A percentile compares a stretch with the other conserved stretches of the same genome.
Evolutionary conservation across 1,140 invertebrate genomes (phyloP).

Genomic region (Probaryconus sp.): DNA sequence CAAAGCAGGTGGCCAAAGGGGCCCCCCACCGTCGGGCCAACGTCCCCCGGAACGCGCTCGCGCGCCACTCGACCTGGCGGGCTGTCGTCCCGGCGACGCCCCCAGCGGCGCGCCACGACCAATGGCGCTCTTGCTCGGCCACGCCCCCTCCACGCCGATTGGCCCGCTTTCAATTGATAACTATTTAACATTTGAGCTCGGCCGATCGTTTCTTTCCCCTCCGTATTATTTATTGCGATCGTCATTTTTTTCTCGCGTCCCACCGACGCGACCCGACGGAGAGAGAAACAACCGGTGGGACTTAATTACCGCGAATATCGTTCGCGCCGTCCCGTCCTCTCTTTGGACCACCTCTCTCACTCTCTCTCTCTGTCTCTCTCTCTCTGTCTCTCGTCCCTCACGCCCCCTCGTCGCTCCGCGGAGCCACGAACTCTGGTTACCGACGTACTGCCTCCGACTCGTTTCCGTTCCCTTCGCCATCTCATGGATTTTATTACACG

Average conservation of each 20-base stretch:
- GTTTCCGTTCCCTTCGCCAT: slow-evolving; percentile 17
- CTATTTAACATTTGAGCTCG: slow-evolving; percentile 77
- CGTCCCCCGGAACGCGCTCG: slow-evolving; percentile 19
- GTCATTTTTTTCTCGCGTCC: slow-evolving; percentile 61
- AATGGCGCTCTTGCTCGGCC: slow-evolving; percentile 43
- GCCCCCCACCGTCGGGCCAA: slow-evolving; percentile 37
- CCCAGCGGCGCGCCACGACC: slow-evolving; percentile 17
- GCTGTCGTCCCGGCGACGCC: slow-evolving; percentile 29
- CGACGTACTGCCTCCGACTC: slow-evolving; percentile 1
- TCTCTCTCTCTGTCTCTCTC: too few species aligned
- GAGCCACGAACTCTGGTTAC: too few species aligned
- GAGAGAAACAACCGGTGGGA: slow-evolving; percentile 70
- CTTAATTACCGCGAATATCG: slow-evolving; percentile 75
- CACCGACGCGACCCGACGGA: slow-evolving; percentile 58
- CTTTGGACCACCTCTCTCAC: background rate
- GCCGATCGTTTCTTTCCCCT: slow-evolving; percentile 67
- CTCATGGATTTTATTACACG: slow-evolving; percentile 38
- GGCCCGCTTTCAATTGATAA: slow-evolving; percentile 74
- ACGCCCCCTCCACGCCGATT: slow-evolving; percentile 68
- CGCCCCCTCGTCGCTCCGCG: too few species aligned
- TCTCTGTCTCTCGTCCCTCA: background rate
- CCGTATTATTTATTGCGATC: slow-evolving; percentile 75
- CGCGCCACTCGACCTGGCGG: slow-evolving; percentile 17
- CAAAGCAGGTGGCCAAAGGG: slow-evolving; percentile 68
- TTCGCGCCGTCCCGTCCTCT: slow-evolving; percentile 25